A percentile compares a stretch with the other conserved stretches of the same genome.
phyloP scores from a whole-genome alignment of 2,888 invertebrate species.

The Hipparchia semele region DNA sequence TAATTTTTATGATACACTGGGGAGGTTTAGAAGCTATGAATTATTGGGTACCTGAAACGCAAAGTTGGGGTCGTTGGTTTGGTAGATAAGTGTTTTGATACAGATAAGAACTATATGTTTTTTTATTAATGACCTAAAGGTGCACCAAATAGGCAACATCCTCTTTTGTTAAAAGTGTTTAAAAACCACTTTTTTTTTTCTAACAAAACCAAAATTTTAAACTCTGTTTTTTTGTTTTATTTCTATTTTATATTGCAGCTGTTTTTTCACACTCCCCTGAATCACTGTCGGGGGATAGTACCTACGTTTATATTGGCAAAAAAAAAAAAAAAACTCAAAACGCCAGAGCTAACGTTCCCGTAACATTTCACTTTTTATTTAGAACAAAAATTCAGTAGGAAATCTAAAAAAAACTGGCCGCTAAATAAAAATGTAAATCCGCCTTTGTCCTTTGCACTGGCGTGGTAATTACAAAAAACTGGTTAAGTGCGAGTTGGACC shows the following conservation, averaged over 20 bases:
- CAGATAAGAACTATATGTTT: too few species aligned
- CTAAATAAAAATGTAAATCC: conserved; percentile 74
- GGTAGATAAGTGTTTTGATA: background rate
- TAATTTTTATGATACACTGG: conserved; percentile 42
- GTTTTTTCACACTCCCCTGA: background rate
- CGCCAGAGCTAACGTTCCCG: background rate
- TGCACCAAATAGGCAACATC: too few species aligned
- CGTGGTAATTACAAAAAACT: conserved; percentile 59
- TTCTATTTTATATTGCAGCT: background rate
- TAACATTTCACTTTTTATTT: conserved; percentile 22
- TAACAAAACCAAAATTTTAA: too few species aligned
- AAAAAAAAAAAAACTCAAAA: background rate
- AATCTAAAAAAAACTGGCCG: conserved; percentile 24
- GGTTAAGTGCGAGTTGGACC: too few species aligned
- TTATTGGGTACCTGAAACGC: conserved; percentile 27
- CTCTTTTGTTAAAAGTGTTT: too few species aligned
- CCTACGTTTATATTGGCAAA: background rate
- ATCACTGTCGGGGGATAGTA: background rate
- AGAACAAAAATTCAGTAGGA: conserved; percentile 13
- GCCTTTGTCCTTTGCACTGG: conserved; percentile 54
- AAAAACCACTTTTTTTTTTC: too few species aligned
- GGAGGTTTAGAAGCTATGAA: conserved; percentile 35
- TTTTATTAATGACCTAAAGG: too few species aligned
- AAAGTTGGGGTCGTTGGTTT: conserved; percentile 13
- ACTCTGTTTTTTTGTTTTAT: too few species aligned